These are phyloP conservation scores for Peromyscus aztecus DNA, from an alignment of 2,797 vertebrate genomes.

Conservation along the genomic window DNA sequence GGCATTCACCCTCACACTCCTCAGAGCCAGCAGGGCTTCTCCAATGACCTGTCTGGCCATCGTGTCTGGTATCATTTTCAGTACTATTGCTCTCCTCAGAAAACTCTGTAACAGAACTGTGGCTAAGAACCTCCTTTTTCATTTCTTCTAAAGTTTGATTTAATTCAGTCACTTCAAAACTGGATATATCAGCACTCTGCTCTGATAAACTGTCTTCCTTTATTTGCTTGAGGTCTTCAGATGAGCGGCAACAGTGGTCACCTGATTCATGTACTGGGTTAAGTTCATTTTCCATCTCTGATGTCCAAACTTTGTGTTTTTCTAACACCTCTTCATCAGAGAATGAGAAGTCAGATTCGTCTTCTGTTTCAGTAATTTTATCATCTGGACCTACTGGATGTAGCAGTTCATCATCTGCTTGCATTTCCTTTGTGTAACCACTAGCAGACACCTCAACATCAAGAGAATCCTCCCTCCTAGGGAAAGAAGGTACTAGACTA, in stretches of 20 bases:
- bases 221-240: not conserved
- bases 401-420: slow-evolving; percentile 91
- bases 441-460: slow-evolving; percentile 96
- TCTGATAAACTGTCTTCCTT: slow-evolving; percentile 72
- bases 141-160: slow-evolving; percentile 89
- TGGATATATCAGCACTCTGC: slow-evolving; percentile 30
- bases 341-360: slow-evolving; percentile 63
- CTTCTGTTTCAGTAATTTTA: slow-evolving; percentile 76
- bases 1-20: slow-evolving; percentile 73
- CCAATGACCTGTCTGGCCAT: slow-evolving; percentile 46
- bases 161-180: slow-evolving; percentile 90
- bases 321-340: slow-evolving; percentile 77
- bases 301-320: not conserved
- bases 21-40: slow-evolving; percentile 21
- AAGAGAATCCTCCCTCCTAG: slow-evolving; percentile 92
- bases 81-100: slow-evolving; percentile 22
- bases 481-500: slow-evolving; percentile 52
- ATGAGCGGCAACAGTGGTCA: not conserved
- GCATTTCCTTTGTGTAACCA: slow-evolving; percentile 94
- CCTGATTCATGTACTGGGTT: not conserved
- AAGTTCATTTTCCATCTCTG: slow-evolving; percentile 61
- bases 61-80: slow-evolving; percentile 46
- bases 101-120: slow-evolving; percentile 63
- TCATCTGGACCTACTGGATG: slow-evolving; percentile 90
- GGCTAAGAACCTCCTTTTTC: slow-evolving; percentile 85